Evolutionary conservation across 1,140 invertebrate genomes (phyloP).

Genomic region (Ganaspis sp.): DNA sequence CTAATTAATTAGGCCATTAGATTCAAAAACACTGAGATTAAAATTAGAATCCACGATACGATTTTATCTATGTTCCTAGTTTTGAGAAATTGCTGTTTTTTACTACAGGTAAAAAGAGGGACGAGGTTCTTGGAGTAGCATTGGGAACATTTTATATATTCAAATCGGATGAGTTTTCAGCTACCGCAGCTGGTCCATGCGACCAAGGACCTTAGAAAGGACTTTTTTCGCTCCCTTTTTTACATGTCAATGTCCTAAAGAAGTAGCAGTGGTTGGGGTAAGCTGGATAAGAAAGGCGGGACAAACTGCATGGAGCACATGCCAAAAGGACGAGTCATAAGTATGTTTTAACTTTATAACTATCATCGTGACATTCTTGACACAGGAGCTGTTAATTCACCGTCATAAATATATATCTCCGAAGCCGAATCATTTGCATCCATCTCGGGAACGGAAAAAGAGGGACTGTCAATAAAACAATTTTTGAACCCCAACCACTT

Average conservation of each 20-base stretch:
- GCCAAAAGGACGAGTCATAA: conserved; percentile 21
- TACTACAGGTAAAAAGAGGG: not conserved
- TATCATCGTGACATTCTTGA: conserved; percentile 5
- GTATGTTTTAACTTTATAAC: conserved; percentile 9
- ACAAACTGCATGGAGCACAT: conserved; percentile 24
- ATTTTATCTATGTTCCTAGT: no score
- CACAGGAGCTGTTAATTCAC: conserved; percentile 8
- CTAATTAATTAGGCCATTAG: no score
- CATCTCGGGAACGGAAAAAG: no score
- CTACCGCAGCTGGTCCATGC: not conserved
- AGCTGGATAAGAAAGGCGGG: not conserved
- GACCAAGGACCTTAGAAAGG: conserved; percentile 38
- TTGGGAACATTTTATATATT: not conserved
- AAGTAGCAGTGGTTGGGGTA: not conserved
- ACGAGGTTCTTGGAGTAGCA: not conserved
- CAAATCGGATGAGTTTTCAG: not conserved
- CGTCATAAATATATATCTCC: not conserved
- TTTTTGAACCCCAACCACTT: not conserved
- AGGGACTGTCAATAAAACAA: not conserved
- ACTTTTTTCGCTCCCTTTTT: conserved; percentile 5
- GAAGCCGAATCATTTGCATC: not conserved
- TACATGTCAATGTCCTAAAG: conserved; percentile 42
- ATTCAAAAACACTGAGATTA: no score
- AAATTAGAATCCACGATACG: no score
- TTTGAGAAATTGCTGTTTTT: no score